phyloP scores from a whole-genome alignment of 2,888 invertebrate species.

The Troides oblongomaculatus region DNA sequence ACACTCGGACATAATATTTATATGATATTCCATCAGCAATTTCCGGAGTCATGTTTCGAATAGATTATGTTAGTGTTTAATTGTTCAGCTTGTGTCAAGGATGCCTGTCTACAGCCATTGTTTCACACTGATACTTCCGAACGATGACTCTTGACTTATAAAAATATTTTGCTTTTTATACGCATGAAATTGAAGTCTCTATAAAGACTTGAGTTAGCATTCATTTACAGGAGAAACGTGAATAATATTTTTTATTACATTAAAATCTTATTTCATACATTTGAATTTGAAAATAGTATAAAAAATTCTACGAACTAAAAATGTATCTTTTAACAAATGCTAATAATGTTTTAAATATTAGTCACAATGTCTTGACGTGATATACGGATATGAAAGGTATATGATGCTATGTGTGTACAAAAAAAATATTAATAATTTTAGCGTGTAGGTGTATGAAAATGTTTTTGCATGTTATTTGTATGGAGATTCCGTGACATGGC shows the following conservation, averaged over 20 bases:
- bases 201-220: not conserved
- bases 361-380: too few relatives aligned
- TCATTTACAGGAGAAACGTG: too few relatives aligned
- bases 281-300: too few relatives aligned
- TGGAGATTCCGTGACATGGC: constrained; percentile 46
- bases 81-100: constrained; percentile 9
- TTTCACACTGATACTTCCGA: constrained; percentile 11
- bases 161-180: not conserved
- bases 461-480: constrained; percentile 40
- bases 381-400: too few relatives aligned
- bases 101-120: constrained; percentile 8
- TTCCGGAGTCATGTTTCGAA: constrained; percentile 25
- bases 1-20: constrained; percentile 52
- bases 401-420: not conserved
- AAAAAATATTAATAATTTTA: not conserved
- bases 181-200: not conserved
- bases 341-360: too few relatives aligned
- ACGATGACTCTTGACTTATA: not conserved
- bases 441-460: not conserved
- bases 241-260: too few relatives aligned
- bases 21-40: constrained; percentile 38
- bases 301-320: too few relatives aligned
- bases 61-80: constrained; percentile 11
- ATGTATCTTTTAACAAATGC: too few relatives aligned
- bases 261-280: too few relatives aligned